Evolutionary conservation across 2,797 vertebrate species (phyloP).

Genomic region (Peromyscus aztecus): DNA sequence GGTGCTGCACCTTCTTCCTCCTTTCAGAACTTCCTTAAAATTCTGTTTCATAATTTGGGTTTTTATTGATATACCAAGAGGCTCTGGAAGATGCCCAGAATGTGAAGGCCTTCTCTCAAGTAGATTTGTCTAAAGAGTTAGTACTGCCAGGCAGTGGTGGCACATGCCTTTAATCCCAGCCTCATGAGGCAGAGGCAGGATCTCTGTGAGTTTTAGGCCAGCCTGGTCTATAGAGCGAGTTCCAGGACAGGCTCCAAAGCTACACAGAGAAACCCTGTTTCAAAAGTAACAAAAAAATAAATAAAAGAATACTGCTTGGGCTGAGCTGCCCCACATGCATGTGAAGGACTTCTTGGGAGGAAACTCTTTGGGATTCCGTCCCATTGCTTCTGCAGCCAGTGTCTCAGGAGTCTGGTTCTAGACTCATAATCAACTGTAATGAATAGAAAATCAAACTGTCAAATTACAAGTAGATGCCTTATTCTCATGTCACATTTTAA

Average conservation of each 20-base stretch:
- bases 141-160: background rate
- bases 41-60: background rate
- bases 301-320: background rate
- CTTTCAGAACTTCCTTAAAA: conserved; percentile 40
- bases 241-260: too few relatives aligned
- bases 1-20: background rate
- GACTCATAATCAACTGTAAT: background rate
- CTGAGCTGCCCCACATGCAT: background rate
- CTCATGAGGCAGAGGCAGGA: too few relatives aligned
- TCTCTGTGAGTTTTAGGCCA: too few relatives aligned
- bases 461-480: background rate
- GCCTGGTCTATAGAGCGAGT: too few relatives aligned
- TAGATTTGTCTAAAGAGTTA: background rate
- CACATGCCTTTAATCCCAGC: too few relatives aligned
- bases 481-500: background rate
- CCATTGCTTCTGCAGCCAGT: background rate
- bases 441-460: conserved; percentile 17
- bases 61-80: background rate
- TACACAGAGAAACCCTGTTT: too few relatives aligned
- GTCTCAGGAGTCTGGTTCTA: background rate
- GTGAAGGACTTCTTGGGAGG: background rate
- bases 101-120: too few relatives aligned
- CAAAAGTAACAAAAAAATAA: too few relatives aligned
- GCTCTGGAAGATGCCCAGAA: background rate
- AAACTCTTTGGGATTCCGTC: background rate